Base-by-base conservation (phyloP, 2,888 invertebrate genomes). In the Petrolisthes cinctipes region DNA sequence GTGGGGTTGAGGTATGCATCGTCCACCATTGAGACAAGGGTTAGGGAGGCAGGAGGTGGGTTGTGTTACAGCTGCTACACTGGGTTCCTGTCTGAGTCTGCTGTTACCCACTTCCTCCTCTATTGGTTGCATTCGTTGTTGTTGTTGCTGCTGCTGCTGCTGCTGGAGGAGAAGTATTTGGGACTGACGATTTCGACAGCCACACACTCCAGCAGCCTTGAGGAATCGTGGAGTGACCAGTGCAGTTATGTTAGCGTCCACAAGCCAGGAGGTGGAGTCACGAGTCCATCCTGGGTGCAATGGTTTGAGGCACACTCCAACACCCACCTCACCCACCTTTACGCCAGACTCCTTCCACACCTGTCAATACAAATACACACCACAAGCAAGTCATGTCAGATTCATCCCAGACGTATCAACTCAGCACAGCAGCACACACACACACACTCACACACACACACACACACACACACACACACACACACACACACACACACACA, bases 21-120 rank as follows among this genome's bases (percentile, higher is more conserved):
- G 95, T 5, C 99, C 99, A 51, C 98, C 98, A 93, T 99, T 99
- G 92, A 97, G 96, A 92, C 99, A 99, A 11, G 97, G 97, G 84
- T 96, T 97, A 91, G 95, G 96, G 85, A 96, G 95, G 92, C 99
- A 99, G 4, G 97, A 86, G 37, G 83, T 75, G n/a, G 86, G 78
- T 17, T 54, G 86, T 5, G 86, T 86, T 6, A 86, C 86, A 14
- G 86, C 86, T 0, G 86, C 86, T 4, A 86, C 86, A 57, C 71
- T 86, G 14, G 86, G 86, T 57, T 80, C 66, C 11, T 86, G 78
- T 4, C 61, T 71, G 9, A 68, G 20, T 17, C 17, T 61, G 73
- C 37, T 80, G 66, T 37, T 11, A 6, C 5, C 20, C 37, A 11
- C n/a, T 54, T 57, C 66, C 53, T 57, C 66, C 53, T 51, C 57